A percentile compares a stretch with the other conserved stretches of the same genome.
Conservation (phyloP, 2,888 invertebrate species). For the Hypomecis punctinalis region DNA sequence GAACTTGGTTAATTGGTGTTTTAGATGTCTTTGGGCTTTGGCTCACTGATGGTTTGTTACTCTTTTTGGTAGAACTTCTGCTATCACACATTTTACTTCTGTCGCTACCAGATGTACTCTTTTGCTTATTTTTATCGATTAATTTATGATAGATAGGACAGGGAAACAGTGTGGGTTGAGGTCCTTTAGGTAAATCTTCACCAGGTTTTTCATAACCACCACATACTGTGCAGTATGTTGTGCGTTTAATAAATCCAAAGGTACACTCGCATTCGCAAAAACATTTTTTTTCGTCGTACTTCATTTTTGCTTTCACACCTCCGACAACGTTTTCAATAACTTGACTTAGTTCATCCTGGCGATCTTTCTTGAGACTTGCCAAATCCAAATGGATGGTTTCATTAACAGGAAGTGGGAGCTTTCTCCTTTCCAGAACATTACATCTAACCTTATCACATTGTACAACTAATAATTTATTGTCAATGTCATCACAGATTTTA, state of each 20-base stretch:
- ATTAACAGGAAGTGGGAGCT: slow-evolving; percentile 54
- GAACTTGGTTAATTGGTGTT: too few species aligned
- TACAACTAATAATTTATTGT: slow-evolving; percentile 49
- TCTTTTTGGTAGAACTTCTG: slow-evolving; percentile 50
- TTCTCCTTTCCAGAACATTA: slow-evolving; percentile 50
- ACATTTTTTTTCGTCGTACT: slow-evolving; percentile 63
- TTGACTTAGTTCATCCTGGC: slow-evolving; percentile 56
- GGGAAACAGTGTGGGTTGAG: slow-evolving; percentile 60
- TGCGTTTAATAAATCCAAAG: slow-evolving; percentile 71
- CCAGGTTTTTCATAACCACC: slow-evolving; percentile 71
- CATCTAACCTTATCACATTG: slow-evolving; percentile 65
- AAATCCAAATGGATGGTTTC: slow-evolving; percentile 61
- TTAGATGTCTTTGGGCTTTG: too few species aligned
- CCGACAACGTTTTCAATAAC: slow-evolving; percentile 63
- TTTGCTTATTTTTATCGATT: slow-evolving; percentile 60
- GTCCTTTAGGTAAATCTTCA: slow-evolving; percentile 56
- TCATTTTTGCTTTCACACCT: slow-evolving; percentile 59
- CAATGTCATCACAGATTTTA: slow-evolving; percentile 56
- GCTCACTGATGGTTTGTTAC: slow-evolving; percentile 47
- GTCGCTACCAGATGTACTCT: slow-evolving; percentile 66
- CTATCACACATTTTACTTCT: slow-evolving; percentile 55
- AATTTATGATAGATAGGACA: slow-evolving; percentile 76
- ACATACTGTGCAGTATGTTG: slow-evolving; percentile 72
- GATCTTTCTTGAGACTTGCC: slow-evolving; percentile 49
- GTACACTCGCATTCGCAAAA: slow-evolving; percentile 74